Conservation (phyloP, 2,888 invertebrate genomes). For the Trissonchulus latispiculum region DNA sequence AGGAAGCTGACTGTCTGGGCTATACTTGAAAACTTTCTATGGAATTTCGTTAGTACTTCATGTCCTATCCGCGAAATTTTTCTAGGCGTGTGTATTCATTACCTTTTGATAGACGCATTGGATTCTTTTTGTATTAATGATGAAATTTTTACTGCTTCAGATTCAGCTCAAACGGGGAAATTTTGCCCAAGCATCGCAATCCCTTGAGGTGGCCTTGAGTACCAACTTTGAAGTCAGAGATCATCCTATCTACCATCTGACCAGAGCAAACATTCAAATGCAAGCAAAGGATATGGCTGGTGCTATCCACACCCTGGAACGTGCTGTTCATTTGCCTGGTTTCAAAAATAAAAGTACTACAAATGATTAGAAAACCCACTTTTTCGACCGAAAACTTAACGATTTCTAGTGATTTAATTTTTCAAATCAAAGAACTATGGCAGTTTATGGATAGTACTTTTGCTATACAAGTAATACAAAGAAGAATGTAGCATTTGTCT, state of each 20-base stretch:
- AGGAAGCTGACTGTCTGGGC: too few relatives aligned
- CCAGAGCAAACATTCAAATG: slow-evolving; percentile 71
- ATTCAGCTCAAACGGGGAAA: slow-evolving; percentile 21
- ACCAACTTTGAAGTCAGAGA: slow-evolving; percentile 83
- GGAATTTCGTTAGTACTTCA: too few relatives aligned
- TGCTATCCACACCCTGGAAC: slow-evolving; percentile 62
- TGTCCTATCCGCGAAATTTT: too few relatives aligned
- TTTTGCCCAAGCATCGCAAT: slow-evolving; percentile 58
- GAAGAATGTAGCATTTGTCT: too few relatives aligned
- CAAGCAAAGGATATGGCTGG: slow-evolving; percentile 60
- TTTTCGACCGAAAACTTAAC: too few relatives aligned
- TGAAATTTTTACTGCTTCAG: background rate
- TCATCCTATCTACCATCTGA: slow-evolving; percentile 75
- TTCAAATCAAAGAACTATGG: too few relatives aligned
- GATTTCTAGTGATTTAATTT: too few relatives aligned
- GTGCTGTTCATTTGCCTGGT: slow-evolving; percentile 60
- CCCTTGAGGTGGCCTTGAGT: slow-evolving; percentile 75
- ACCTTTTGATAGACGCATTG: background rate
- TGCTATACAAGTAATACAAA: too few relatives aligned
- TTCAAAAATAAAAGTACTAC: slow-evolving; percentile 47
- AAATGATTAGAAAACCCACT: too few relatives aligned
- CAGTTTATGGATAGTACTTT: too few relatives aligned
- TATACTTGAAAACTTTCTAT: too few relatives aligned
- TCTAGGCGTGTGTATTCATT: too few relatives aligned
- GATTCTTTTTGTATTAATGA: background rate